Conservation (phyloP, 2,797 vertebrate genomes). For the Acestrorhynchus altus region DNA sequence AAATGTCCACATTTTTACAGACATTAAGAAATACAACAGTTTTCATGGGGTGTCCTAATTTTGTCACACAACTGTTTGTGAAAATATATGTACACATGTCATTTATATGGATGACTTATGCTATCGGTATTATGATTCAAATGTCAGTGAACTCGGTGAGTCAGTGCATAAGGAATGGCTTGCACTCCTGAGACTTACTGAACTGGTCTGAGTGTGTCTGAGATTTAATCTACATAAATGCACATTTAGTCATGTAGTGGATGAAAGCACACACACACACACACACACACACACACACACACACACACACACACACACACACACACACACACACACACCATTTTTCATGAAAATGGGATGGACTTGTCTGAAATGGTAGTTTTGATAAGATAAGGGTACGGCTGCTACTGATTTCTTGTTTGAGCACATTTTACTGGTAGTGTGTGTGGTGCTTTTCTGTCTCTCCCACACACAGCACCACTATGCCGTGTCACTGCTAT, state of each 20-base stretch:
- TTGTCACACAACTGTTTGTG: too few species aligned
- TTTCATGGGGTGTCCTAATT: too few species aligned
- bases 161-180: slow-evolving; percentile 28
- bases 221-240: slow-evolving; percentile 51
- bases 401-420: slow-evolving; percentile 31
- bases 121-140: too few species aligned
- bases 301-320: slow-evolving; percentile 19
- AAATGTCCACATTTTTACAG: too few species aligned
- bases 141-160: too few species aligned
- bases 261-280: slow-evolving; percentile 25
- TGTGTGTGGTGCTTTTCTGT: neutral
- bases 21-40: too few species aligned
- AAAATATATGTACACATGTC: too few species aligned
- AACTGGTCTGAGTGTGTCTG: slow-evolving; percentile 15
- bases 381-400: slow-evolving; percentile 52
- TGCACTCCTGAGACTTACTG: slow-evolving; percentile 17
- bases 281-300: slow-evolving; percentile 17
- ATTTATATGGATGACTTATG: too few species aligned
- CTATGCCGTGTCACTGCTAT: neutral
- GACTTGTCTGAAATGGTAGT: slow-evolving; percentile 52
- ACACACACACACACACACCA: slow-evolving; percentile 24
- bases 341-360: slow-evolving; percentile 17
- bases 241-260: slow-evolving; percentile 42
- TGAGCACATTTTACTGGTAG: slow-evolving; percentile 24
- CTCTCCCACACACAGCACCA: neutral